A percentile compares a stretch with the other conserved stretches of the same genome.
Conservation (phyloP, 2,113 vertebrate species). For the Pogona vitticeps region DNA sequence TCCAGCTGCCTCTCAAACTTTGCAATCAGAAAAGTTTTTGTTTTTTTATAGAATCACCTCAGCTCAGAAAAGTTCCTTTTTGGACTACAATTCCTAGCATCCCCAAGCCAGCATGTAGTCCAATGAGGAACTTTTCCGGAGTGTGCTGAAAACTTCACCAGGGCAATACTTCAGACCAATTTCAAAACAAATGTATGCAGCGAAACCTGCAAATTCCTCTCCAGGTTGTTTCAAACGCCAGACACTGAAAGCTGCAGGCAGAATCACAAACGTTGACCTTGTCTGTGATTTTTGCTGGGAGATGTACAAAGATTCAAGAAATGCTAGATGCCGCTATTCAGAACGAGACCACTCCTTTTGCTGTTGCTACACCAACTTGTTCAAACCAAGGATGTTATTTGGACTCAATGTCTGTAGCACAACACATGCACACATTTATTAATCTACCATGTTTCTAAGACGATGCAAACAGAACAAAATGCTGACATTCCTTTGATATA, state of each 20-base stretch:
- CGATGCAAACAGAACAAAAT: neutral
- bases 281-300: rapidly evolving
- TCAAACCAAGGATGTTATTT: neutral
- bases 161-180: neutral
- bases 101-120: too few species aligned
- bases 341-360: neutral
- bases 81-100: too few species aligned
- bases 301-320: neutral
- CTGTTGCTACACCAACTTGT: constrained; percentile 17
- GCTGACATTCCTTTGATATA: neutral
- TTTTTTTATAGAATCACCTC: neutral
- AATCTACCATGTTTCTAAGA: neutral
- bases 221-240: neutral
- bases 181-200: neutral
- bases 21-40: neutral
- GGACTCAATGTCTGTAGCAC: neutral
- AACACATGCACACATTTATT: neutral
- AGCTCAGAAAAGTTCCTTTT: too few species aligned
- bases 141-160: neutral
- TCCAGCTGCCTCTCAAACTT: rapidly evolving
- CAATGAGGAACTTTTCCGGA: too few species aligned
- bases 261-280: neutral
- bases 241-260: neutral
- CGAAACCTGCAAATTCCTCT: neutral
- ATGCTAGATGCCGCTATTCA: neutral